A percentile compares a stretch with the other conserved stretches of the same genome.
Evolutionary conservation across 1,140 invertebrate species (phyloP).

Genomic region (Saccostrea echinata): DNA sequence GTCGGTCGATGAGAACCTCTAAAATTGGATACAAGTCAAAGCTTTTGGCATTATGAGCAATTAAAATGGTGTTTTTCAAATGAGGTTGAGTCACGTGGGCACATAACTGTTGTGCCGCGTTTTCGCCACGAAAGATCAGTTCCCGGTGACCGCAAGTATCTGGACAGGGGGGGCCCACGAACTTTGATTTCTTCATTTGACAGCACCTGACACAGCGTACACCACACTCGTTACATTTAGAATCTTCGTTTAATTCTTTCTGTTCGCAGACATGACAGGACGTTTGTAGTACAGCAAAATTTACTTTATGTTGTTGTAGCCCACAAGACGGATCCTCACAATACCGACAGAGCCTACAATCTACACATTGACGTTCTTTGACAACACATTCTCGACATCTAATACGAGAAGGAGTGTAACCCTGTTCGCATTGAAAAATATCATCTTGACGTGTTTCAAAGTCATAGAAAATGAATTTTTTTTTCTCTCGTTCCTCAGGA

Average conservation of each 20-base stretch:
- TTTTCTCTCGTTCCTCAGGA: not conserved
- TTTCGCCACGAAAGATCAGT: conserved; percentile 37
- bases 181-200: conserved; percentile 26
- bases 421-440: conserved; percentile 29
- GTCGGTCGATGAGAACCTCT: conserved; percentile 43
- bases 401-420: not conserved
- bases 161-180: conserved; percentile 32
- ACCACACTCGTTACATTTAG: conserved; percentile 39
- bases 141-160: not conserved
- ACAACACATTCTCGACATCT: conserved; percentile 35
- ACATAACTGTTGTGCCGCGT: conserved; percentile 23
- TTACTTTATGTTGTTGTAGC: not conserved
- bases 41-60: conserved; percentile 50
- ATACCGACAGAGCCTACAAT: conserved; percentile 36
- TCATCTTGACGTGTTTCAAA: conserved; percentile 43
- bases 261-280: conserved; percentile 33
- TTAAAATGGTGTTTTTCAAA: conserved; percentile 10
- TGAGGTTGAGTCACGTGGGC: not conserved
- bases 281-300: conserved; percentile 44
- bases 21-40: conserved; percentile 49
- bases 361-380: conserved; percentile 29
- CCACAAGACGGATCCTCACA: conserved; percentile 31
- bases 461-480: conserved; percentile 33
- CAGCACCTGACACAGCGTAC: conserved; percentile 39
- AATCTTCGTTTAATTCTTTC: not conserved